Percentiles rank a stretch among this genome's conserved stretches.
These are phyloP conservation scores for Cephus pygmeus DNA, from an alignment of 2,888 invertebrate species.

Conservation along the genomic window DNA sequence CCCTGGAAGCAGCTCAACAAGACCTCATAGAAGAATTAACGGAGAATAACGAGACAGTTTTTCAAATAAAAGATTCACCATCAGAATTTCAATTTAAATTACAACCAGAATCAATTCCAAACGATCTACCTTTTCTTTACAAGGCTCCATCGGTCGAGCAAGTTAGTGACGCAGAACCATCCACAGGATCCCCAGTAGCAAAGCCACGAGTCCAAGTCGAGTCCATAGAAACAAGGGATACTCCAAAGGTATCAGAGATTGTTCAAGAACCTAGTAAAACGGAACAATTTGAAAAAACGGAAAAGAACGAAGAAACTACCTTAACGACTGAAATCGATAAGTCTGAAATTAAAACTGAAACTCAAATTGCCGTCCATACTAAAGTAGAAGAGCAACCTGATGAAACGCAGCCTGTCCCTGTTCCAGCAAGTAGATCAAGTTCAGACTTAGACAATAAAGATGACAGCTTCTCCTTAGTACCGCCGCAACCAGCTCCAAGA, in stretches of 20 bases:
- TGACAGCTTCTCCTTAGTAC: slow-evolving; percentile 35
- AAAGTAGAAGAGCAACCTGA: slow-evolving; percentile 30
- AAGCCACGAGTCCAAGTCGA: slow-evolving; percentile 36
- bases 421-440: slow-evolving; percentile 55
- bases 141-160: slow-evolving; percentile 63
- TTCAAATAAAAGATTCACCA: slow-evolving; percentile 74
- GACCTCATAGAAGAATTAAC: slow-evolving; percentile 77
- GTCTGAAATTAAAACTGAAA: slow-evolving; percentile 33
- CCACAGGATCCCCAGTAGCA: slow-evolving; percentile 41
- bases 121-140: slow-evolving; percentile 69
- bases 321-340: slow-evolving; percentile 30
- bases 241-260: slow-evolving; percentile 44
- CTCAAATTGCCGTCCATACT: slow-evolving; percentile 38
- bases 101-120: slow-evolving; percentile 71
- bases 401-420: slow-evolving; percentile 31
- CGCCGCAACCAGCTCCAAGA: slow-evolving; percentile 59
- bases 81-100: slow-evolving; percentile 80
- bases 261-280: slow-evolving; percentile 48
- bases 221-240: slow-evolving; percentile 30
- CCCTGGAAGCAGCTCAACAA: slow-evolving; percentile 76
- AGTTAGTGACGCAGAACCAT: slow-evolving; percentile 42
- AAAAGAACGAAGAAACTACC: slow-evolving; percentile 47
- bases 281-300: slow-evolving; percentile 48
- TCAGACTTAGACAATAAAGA: slow-evolving; percentile 57
- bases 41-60: slow-evolving; percentile 69